Evolutionary conservation across 2,797 vertebrate genomes (phyloP).

Genomic region (Pipistrellus pygmaeus): DNA sequence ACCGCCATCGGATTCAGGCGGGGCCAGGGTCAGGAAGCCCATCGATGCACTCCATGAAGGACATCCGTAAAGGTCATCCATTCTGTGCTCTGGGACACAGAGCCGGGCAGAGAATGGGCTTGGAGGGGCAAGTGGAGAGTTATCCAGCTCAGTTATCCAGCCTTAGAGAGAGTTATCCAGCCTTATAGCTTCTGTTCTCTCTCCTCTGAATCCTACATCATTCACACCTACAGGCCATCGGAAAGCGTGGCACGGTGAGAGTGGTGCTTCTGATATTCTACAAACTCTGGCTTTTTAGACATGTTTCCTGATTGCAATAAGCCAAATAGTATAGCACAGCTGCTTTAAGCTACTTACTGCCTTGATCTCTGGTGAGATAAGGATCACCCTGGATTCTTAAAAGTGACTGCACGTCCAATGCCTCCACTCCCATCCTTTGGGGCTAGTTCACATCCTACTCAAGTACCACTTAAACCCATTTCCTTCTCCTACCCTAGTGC

Average conservation of each 20-base stretch:
- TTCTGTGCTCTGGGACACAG: background rate
- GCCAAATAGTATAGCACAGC: background rate
- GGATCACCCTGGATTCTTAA: constrained; percentile 4
- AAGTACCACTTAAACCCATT: constrained; percentile 56
- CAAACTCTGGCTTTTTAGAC: background rate
- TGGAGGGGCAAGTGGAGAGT: background rate
- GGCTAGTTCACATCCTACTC: constrained; percentile 47
- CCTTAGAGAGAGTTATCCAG: background rate
- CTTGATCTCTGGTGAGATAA: constrained; percentile 6
- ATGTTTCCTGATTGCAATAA: constrained; percentile 18
- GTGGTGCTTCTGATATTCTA: background rate
- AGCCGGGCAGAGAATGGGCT: background rate
- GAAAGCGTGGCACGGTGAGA: background rate
- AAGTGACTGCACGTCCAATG: background rate
- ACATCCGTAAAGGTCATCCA: background rate
- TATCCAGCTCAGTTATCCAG: background rate
- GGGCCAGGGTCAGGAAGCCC: background rate
- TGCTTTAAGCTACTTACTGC: background rate
- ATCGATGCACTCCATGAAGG: background rate
- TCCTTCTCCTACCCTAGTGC: constrained; percentile 21
- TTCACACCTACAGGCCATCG: background rate
- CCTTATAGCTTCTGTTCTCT: background rate
- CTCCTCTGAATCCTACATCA: background rate
- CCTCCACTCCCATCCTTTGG: background rate
- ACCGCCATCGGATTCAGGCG: background rate